Conservation (phyloP, 2,113 vertebrate genomes). For the Nyctereutes procyonoides region DNA sequence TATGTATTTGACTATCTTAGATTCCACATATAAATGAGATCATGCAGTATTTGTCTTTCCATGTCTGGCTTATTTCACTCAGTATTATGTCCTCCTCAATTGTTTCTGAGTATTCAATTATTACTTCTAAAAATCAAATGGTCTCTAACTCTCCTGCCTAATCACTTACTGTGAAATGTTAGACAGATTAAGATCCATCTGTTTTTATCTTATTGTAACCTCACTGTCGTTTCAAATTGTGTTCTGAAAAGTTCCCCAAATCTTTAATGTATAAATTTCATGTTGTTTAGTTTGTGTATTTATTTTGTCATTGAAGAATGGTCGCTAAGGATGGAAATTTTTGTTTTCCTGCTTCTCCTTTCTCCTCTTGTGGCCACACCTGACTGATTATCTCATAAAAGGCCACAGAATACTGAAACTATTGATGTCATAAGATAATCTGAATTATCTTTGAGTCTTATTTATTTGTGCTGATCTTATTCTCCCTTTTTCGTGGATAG, state of each 20-base stretch:
- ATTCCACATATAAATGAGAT: background rate
- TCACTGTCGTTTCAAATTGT: conserved; percentile 30
- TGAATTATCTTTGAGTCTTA: conserved; percentile 42
- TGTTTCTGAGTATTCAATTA: conserved; percentile 44
- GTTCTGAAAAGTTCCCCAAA: background rate
- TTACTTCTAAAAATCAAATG: conserved; percentile 57
- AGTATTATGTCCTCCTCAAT: background rate
- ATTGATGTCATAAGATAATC: conserved; percentile 27
- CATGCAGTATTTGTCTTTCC: background rate
- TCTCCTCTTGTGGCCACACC: background rate
- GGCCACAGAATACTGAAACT: background rate
- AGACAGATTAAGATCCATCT: background rate
- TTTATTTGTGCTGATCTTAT: conserved; percentile 17
- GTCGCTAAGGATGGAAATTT: background rate
- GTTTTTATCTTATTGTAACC: conserved; percentile 5
- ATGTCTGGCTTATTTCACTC: background rate
- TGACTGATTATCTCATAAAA: background rate
- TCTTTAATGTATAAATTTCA: background rate
- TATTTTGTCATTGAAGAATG: conserved; percentile 30
- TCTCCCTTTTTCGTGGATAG: background rate
- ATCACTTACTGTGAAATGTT: background rate
- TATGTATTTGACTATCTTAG: background rate
- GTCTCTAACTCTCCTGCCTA: background rate
- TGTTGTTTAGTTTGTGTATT: background rate
- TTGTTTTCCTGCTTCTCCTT: background rate